Base-by-base conservation (phyloP, 2,797 vertebrate genomes). In the Platyrinchus mystaceus region DNA sequence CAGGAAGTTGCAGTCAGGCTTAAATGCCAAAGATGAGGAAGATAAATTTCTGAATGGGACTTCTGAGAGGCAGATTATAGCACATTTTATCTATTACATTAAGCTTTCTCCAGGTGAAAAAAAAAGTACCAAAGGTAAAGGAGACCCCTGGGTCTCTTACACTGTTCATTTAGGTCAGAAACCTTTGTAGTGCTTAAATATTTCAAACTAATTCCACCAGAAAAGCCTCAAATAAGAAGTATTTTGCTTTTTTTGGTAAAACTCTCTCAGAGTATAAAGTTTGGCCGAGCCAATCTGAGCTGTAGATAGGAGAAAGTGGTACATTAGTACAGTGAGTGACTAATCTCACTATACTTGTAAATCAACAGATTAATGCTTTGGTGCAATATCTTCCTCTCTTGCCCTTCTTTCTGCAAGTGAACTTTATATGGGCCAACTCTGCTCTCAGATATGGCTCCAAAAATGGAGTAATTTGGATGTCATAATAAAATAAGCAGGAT, bases 1-100 rank as follows among this genome's bases (percentile, higher is more conserved):
- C 47, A 39, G 90, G 66, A 95, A 94, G 55, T 41, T 80, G 56
- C 24, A 49, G 37, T 95, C 94, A 93, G 46, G 66, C n/a, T 93
- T 70, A 92, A 87, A 84, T 86, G 63, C 60, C 71, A 53, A 77
- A 78, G 50, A 84, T 34, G 27, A 94, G 30, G 69, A 84, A 92
- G 74, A 93, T 63, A 66, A 78, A 93, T 81, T 93, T 90, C 58
- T 71, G 66, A 93, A 90, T 82, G 60, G 34, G 62, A 75, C 78
- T 71, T 73, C 47, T 30, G 80, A 85, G 89, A 84, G 23, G 56
- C 28, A 66, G 50, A 70, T 84, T 79, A 89, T 32, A 82, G 77
- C n/a, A 69, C 69, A 46, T 55, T 92, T 62, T 52, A 78, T 70
- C 50, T 60, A 58, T 79, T 75, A 74, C 59, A 81, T 62, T 55